phyloP scores from a whole-genome alignment of 2,888 invertebrate genomes.

The Drosophila subquinaria region DNA sequence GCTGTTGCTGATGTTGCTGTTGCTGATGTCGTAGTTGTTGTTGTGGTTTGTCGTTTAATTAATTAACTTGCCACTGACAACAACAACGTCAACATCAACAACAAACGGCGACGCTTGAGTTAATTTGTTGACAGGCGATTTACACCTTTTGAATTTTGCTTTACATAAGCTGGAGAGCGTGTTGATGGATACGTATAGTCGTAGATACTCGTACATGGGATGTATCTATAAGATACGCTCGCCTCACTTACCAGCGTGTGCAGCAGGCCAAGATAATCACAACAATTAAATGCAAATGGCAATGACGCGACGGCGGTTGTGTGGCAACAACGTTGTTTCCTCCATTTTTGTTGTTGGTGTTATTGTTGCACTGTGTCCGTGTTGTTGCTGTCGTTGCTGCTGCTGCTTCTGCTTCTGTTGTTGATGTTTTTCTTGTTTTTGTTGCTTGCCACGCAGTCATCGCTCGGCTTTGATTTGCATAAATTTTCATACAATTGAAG shows the following conservation, averaged over 20 bases:
- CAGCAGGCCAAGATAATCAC: conserved; percentile 84
- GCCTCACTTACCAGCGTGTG: conserved; percentile 79
- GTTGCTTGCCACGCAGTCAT: conserved; percentile 73
- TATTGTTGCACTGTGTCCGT: conserved; percentile 21
- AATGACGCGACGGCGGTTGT: conserved; percentile 71
- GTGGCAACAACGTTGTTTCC: conserved; percentile 53
- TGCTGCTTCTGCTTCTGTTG: conserved; percentile 33
- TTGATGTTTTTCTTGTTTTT: conserved; percentile 45
- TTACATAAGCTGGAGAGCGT: conserved; percentile 42
- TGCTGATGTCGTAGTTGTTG: conserved; percentile 31
- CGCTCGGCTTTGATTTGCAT: conserved; percentile 71
- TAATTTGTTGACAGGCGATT: conserved; percentile 80
- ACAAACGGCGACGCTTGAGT: conserved; percentile 49
- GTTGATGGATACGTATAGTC: conserved; percentile 51
- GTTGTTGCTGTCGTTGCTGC: conserved; percentile 43
- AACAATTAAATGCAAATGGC: conserved; percentile 84
- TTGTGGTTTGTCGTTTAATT: conserved; percentile 60
- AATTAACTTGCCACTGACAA: conserved; percentile 63
- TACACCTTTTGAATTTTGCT: conserved; percentile 63
- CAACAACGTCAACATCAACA: conserved; percentile 23
- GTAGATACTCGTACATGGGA: conserved; percentile 27
- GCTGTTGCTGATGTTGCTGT: conserved; percentile 30
- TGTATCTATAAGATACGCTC: conserved; percentile 46
- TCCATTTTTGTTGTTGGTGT: conserved; percentile 21
- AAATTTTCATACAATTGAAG: conserved; percentile 78